Conservation (phyloP, 2,888 invertebrate genomes). For the Hemicrepidius hirtus region DNA sequence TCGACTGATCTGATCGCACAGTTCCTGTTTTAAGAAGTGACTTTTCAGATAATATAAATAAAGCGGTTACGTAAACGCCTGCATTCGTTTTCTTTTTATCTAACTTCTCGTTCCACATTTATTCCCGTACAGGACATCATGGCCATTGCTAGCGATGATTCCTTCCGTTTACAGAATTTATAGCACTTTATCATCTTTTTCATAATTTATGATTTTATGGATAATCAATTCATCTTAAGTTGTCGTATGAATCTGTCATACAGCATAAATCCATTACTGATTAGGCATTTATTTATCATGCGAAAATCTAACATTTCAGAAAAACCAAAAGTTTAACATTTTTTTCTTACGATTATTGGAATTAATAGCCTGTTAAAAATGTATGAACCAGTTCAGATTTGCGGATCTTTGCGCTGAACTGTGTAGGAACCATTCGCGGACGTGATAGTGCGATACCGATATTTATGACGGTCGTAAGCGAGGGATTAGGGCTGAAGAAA, state of each 20-base stretch:
- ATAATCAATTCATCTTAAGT: too few relatives aligned
- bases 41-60: slow-evolving; percentile 19
- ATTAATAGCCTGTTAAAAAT: slow-evolving; percentile 38
- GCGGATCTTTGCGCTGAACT: slow-evolving; percentile 33
- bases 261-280: too few relatives aligned
- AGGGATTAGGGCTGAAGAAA: slow-evolving; percentile 57
- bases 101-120: background rate
- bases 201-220: too few relatives aligned
- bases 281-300: too few relatives aligned
- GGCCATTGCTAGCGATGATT: background rate
- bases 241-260: too few relatives aligned
- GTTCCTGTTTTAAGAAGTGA: slow-evolving; percentile 43
- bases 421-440: slow-evolving; percentile 45
- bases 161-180: background rate
- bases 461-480: slow-evolving; percentile 61
- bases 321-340: too few relatives aligned
- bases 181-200: too few relatives aligned
- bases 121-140: too few relatives aligned
- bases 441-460: slow-evolving; percentile 58
- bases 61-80: slow-evolving; percentile 14
- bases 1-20: slow-evolving; percentile 44
- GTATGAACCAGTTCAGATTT: slow-evolving; percentile 41
- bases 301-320: too few relatives aligned
- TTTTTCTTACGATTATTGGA: slow-evolving; percentile 9
- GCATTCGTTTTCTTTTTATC: background rate